phyloP scores from a whole-genome alignment of 2,113 vertebrate genomes.

The Physeter macrocephalus region DNA sequence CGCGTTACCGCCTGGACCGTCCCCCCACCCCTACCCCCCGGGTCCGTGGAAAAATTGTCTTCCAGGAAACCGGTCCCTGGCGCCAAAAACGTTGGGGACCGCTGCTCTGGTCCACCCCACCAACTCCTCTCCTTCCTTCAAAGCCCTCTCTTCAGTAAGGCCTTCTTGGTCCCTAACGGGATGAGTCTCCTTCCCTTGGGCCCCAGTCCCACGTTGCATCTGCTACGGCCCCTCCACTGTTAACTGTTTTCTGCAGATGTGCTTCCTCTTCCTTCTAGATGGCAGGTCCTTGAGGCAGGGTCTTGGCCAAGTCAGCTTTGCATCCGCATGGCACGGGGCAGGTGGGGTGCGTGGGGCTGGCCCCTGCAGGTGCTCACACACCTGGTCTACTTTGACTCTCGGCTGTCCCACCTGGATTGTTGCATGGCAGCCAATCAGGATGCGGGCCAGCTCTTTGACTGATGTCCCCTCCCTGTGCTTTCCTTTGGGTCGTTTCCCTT shows the following conservation, averaged over 20 bases:
- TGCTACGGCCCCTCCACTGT: neutral
- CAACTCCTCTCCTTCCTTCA: neutral
- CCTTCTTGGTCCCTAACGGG: neutral
- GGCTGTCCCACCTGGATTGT: neutral
- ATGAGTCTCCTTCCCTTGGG: accelerated
- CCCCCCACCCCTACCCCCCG: too few relatives aligned
- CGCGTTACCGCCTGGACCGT: too few relatives aligned
- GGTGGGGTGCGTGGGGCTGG: neutral
- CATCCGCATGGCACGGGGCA: neutral
- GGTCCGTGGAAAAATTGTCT: too few relatives aligned
- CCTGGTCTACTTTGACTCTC: neutral
- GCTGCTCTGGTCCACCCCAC: too few relatives aligned
- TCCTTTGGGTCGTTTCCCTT: neutral
- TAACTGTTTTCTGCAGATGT: neutral
- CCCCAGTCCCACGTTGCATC: accelerated
- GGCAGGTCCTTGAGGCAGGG: neutral
- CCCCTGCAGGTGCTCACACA: neutral
- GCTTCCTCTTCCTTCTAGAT: neutral
- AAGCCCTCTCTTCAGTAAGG: neutral
- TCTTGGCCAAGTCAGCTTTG: neutral
- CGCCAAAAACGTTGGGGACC: too few relatives aligned
- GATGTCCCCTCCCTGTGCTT: neutral
- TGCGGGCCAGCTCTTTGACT: neutral
- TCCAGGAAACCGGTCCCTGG: too few relatives aligned
- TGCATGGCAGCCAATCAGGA: neutral